Conservation (phyloP, 2,113 vertebrate species). For the Calyptommatus sinebrachiatus region DNA sequence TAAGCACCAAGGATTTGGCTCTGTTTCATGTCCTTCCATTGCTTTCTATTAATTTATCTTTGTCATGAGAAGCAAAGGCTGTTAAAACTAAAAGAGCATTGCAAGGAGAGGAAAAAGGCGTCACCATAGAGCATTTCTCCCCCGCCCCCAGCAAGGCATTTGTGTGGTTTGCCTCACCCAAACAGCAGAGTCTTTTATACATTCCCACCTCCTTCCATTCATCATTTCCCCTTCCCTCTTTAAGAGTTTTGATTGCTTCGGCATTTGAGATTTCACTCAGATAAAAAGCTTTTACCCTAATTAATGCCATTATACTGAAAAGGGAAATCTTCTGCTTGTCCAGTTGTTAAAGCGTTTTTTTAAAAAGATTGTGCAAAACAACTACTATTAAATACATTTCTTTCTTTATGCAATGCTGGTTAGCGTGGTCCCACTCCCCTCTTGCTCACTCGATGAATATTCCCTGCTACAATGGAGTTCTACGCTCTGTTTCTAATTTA, state of each 20-base stretch:
- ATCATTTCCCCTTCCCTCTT: constrained; percentile 47
- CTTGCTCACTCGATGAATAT: constrained; percentile 62
- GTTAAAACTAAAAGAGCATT: constrained; percentile 9
- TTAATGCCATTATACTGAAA: constrained; percentile 41
- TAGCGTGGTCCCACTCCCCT: constrained; percentile 50
- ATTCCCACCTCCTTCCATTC: constrained; percentile 50
- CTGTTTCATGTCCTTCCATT: constrained; percentile 21
- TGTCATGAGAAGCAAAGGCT: constrained; percentile 31
- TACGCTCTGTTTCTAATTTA: constrained; percentile 34
- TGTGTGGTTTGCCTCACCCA: constrained; percentile 33
- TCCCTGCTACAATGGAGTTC: constrained; percentile 45
- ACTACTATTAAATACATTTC: constrained; percentile 54
- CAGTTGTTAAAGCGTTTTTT: neutral
- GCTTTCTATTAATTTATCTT: constrained; percentile 35
- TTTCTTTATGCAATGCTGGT: constrained; percentile 45
- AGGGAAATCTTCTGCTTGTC: constrained; percentile 34
- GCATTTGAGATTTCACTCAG: constrained; percentile 26
- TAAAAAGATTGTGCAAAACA: constrained; percentile 35
- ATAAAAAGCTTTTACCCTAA: constrained; percentile 58
- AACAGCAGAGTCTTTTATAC: constrained; percentile 36
- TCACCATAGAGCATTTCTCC: constrained; percentile 20
- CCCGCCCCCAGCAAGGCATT: constrained; percentile 18
- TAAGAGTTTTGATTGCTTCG: constrained; percentile 35
- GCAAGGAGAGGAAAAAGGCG: constrained; percentile 38
- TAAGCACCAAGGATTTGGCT: fast-evolving